phyloP scores from a whole-genome alignment of 2,797 vertebrate species.

The Orestias chungarensis region DNA sequence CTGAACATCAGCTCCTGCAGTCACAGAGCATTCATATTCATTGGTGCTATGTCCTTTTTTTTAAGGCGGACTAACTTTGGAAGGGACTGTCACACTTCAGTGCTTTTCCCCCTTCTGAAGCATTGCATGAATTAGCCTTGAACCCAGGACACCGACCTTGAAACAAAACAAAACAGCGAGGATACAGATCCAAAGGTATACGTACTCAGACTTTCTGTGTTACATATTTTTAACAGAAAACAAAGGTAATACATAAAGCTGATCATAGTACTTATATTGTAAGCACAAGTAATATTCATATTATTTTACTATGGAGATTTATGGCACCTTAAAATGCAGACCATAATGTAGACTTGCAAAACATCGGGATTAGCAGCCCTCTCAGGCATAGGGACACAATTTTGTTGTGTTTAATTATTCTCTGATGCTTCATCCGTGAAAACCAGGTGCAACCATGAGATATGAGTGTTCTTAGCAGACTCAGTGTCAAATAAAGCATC shows the following conservation, averaged over 20 bases:
- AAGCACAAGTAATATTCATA: neutral
- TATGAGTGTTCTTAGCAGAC: neutral
- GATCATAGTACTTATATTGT: neutral
- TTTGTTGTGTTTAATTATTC: conserved; percentile 8
- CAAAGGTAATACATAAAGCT: neutral
- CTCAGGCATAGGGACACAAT: neutral
- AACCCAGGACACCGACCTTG: conserved; percentile 25
- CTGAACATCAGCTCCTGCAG: conserved; percentile 9
- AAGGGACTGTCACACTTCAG: conserved; percentile 36
- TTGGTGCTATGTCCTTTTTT: conserved; percentile 40
- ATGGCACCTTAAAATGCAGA: neutral
- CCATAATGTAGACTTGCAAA: neutral
- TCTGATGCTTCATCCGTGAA: conserved; percentile 4
- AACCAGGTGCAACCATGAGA: conserved; percentile 8
- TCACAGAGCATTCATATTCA: conserved; percentile 61
- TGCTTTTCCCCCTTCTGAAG: conserved; percentile 13
- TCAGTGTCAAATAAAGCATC: neutral
- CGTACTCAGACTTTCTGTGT: neutral
- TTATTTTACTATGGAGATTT: neutral
- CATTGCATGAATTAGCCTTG: conserved; percentile 53
- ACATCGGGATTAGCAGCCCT: neutral
- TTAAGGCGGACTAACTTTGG: conserved; percentile 61
- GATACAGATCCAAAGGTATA: conserved; percentile 18
- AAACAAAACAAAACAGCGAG: conserved; percentile 35
- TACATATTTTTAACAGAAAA: neutral